Percentiles rank a stretch among this genome's conserved stretches.
Conservation (phyloP, 2,888 invertebrate species). For the Neoscelio sp. region DNA sequence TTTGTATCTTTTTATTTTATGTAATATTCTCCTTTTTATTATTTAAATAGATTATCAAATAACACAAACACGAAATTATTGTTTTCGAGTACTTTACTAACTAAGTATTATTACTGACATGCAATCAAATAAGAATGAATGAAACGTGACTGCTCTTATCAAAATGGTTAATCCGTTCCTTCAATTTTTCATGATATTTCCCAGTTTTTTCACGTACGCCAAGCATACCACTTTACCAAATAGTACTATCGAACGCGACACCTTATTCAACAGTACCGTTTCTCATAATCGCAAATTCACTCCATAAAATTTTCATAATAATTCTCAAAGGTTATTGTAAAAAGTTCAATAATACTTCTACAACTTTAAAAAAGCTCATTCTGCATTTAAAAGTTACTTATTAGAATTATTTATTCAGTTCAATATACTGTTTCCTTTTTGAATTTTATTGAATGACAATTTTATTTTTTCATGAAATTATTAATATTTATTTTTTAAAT, state of each 20-base stretch:
- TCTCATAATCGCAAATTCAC: constrained; percentile 50
- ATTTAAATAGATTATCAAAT: not conserved
- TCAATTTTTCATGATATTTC: constrained; percentile 35
- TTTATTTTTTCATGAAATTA: too few relatives aligned
- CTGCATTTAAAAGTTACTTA: constrained; percentile 23
- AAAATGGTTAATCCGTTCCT: constrained; percentile 34
- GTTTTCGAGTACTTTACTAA: not conserved
- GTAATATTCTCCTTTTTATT: too few relatives aligned
- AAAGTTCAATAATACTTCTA: not conserved
- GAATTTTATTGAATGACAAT: too few relatives aligned
- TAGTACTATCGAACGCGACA: constrained; percentile 43
- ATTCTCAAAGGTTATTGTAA: constrained; percentile 2
- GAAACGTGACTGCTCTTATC: constrained; percentile 38
- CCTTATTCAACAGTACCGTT: constrained; percentile 46
- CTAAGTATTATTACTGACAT: constrained; percentile 17
- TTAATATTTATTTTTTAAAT: too few relatives aligned
- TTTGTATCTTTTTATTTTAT: too few relatives aligned
- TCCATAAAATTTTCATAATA: constrained; percentile 40
- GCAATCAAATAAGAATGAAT: constrained; percentile 30
- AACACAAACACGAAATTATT: constrained; percentile 5
- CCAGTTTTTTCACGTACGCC: constrained; percentile 49
- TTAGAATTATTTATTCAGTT: too few relatives aligned
- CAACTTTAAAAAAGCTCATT: not conserved
- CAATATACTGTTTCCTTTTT: too few relatives aligned
- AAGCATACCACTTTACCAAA: constrained; percentile 51